A percentile compares a stretch with the other conserved stretches of the same genome.
Evolutionary conservation across 2,888 invertebrate genomes (phyloP).

Genomic region (Blera fallax): DNA sequence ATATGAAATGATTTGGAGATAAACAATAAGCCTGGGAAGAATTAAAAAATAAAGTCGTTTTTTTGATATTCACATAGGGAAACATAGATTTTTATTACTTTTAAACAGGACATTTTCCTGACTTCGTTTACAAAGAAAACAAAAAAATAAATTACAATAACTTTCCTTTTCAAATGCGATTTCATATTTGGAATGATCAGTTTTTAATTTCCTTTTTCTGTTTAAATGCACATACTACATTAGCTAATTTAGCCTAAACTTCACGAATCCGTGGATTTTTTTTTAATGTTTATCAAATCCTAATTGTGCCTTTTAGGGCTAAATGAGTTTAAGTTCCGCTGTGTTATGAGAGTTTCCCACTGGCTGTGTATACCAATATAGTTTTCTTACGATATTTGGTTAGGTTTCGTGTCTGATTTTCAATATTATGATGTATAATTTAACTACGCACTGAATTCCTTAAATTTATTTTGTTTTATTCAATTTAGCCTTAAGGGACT

Average conservation of each 20-base stretch:
- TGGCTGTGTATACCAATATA: constrained; percentile 23
- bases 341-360: constrained; percentile 27
- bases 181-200: constrained; percentile 48
- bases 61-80: constrained; percentile 58
- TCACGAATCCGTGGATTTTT: not conserved
- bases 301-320: not conserved
- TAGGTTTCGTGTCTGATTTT: constrained; percentile 30
- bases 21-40: not conserved
- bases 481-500: constrained; percentile 85
- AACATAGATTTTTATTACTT: constrained; percentile 43
- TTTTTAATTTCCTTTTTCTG: constrained; percentile 9
- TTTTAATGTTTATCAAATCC: not conserved
- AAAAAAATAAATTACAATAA: constrained; percentile 32
- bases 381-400: constrained; percentile 50
- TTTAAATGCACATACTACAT: constrained; percentile 51
- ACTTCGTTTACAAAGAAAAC: constrained; percentile 26
- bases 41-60: not conserved
- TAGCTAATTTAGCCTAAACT: not conserved
- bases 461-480: constrained; percentile 49
- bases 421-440: constrained; percentile 43
- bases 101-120: constrained; percentile 11
- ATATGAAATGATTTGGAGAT: not conserved
- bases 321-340: constrained; percentile 4
- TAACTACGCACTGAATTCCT: constrained; percentile 51
- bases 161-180: constrained; percentile 38